phyloP scores from a whole-genome alignment of 2,113 vertebrate genomes.

The Stegostoma tigrinum region DNA sequence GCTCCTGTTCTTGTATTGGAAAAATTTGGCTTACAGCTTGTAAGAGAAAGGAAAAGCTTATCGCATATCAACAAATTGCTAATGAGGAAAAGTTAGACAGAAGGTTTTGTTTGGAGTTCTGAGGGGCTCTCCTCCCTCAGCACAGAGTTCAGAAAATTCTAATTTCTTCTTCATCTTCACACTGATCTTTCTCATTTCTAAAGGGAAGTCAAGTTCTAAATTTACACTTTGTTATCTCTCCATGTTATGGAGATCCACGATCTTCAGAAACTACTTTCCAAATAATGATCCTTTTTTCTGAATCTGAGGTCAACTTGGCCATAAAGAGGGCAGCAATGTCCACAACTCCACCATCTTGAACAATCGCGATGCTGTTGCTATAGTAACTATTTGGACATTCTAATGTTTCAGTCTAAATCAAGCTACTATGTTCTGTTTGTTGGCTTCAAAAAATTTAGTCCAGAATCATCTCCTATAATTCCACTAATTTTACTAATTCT shows the following conservation, averaged over 20 bases:
- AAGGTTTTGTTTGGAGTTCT: background rate
- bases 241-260: background rate
- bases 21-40: too few relatives aligned
- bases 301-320: background rate
- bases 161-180: background rate
- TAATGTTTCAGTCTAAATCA: conserved; percentile 1
- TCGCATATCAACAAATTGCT: background rate
- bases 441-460: background rate
- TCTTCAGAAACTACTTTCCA: background rate
- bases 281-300: background rate
- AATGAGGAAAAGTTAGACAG: background rate
- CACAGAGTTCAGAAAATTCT: background rate
- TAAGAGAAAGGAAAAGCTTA: background rate
- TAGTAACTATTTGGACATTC: background rate
- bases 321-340: background rate
- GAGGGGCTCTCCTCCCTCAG: background rate
- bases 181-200: background rate
- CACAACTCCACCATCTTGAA: background rate
- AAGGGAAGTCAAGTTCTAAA: background rate
- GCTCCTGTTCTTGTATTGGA: background rate
- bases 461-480: background rate
- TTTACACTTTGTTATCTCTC: background rate
- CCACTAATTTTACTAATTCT: background rate
- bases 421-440: background rate
- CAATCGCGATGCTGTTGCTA: conserved; percentile 15